Base-by-base conservation (phyloP, 2,888 invertebrate species). In the Heliconius hortense region DNA sequence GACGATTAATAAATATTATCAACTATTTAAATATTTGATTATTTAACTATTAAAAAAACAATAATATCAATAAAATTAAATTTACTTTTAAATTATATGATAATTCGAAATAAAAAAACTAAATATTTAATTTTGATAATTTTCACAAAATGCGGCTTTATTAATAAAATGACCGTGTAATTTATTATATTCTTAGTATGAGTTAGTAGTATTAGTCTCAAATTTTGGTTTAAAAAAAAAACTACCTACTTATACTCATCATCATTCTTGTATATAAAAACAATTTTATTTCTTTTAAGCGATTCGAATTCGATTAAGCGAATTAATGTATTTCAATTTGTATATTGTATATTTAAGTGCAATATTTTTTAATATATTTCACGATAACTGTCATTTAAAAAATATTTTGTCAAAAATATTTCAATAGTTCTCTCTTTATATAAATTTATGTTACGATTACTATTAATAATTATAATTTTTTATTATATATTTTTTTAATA, bases 101-200 rank as follows among this genome's bases (percentile, higher is more conserved):
- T 7, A 7, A 48, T 48, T 48, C 4, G 5, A 48, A 18, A 48
- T 48, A 48, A 18, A 48, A 18, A 0, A 53, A 53, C 1, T 2
- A n/a, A 56, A 56, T 56, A 56, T 28, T 21, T 68, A 28, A 39
- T 18, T 67, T 67, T 48, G 11, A 28, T 18, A 48, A n/a, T n/a
- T 56, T 69, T 56, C 56, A 15, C 69, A 69, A 31, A 56, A 31
- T 56, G 21, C 13, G 31, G 56, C 28, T 69, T 69, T 69, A 56
- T 31, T 24, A 66, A 4, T 28, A 11, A 8, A 48, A 48, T 24
- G 4, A 21, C 28, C n/a, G 3, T 56, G n/a, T n/a, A 56, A 56
- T 56, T 56, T 56, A 56, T n/a, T 56, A 56, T 56, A n/a, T n/a
- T 56, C 11, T 56, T 56, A 56, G n/a, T n/a, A 56, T 21, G 56